A percentile compares a stretch with the other conserved stretches of the same genome.
These are phyloP conservation scores for Nycticorax nycticorax DNA, from an alignment of 2,113 vertebrate species.

Conservation along the genomic window DNA sequence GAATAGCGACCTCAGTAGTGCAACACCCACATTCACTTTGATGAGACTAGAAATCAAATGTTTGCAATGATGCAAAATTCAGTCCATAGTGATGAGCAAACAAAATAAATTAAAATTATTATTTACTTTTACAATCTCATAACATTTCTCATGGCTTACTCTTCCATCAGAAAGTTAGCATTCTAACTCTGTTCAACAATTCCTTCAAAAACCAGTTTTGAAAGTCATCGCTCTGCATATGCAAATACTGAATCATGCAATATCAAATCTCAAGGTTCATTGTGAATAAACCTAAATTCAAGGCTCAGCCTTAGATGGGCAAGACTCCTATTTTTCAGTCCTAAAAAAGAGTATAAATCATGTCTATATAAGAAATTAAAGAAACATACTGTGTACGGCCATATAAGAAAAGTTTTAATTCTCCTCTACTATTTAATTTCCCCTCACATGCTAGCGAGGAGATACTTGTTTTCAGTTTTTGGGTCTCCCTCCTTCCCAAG, in stretches of 20 bases:
- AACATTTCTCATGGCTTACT: neutral
- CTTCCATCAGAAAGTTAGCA: neutral
- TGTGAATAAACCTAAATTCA: neutral
- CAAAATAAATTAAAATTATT: neutral
- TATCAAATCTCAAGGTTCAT: neutral
- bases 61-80: neutral
- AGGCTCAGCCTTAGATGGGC: neutral
- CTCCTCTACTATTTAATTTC: neutral
- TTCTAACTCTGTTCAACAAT: neutral
- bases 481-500: neutral
- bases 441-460: neutral
- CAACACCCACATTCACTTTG: neutral
- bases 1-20: neutral
- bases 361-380: neutral
- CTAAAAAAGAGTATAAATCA: neutral
- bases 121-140: neutral
- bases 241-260: neutral
- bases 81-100: neutral
- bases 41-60: neutral
- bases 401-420: neutral
- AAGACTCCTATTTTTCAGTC: neutral
- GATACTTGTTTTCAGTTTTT: neutral
- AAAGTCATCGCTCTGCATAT: neutral
- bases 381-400: accelerated
- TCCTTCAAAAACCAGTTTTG: neutral